These are phyloP conservation scores for Myotis brandtii DNA, from an alignment of 2,113 vertebrate species.

Conservation along the genomic window DNA sequence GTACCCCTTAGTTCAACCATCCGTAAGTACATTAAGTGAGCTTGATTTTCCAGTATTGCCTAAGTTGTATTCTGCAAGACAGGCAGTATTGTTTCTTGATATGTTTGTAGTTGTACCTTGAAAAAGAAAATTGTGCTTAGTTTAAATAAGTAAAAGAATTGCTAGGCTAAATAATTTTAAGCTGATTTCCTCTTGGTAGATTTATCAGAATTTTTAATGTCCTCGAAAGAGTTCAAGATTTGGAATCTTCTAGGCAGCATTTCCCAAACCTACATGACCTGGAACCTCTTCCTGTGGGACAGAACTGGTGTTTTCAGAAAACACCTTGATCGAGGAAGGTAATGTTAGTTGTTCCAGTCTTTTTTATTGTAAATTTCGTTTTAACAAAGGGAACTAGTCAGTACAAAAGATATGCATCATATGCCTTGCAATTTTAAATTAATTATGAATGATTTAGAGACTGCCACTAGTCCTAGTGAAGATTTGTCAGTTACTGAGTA, in stretches of 20 bases:
- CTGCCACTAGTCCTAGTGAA: background rate
- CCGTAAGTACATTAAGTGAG: background rate
- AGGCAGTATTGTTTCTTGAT: background rate
- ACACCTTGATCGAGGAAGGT: background rate
- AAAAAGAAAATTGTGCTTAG: background rate
- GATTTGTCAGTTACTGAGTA: background rate
- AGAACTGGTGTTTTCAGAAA: background rate
- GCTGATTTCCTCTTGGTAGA: background rate
- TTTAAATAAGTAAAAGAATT: background rate
- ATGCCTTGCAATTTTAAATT: background rate
- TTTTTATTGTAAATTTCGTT: slow-evolving; percentile 35
- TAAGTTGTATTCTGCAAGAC: background rate
- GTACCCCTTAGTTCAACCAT: background rate
- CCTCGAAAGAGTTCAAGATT: background rate
- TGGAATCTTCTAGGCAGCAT: background rate
- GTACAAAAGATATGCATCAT: background rate
- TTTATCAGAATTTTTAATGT: background rate
- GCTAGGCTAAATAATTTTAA: background rate
- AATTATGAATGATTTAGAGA: background rate
- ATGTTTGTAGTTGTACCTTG: background rate
- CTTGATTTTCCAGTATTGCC: background rate
- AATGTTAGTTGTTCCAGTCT: background rate
- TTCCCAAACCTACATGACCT: background rate
- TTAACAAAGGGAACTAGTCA: background rate
- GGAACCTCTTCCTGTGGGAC: background rate